Conservation (phyloP, 2,113 vertebrate genomes). For the Pterocles gutturalis region DNA sequence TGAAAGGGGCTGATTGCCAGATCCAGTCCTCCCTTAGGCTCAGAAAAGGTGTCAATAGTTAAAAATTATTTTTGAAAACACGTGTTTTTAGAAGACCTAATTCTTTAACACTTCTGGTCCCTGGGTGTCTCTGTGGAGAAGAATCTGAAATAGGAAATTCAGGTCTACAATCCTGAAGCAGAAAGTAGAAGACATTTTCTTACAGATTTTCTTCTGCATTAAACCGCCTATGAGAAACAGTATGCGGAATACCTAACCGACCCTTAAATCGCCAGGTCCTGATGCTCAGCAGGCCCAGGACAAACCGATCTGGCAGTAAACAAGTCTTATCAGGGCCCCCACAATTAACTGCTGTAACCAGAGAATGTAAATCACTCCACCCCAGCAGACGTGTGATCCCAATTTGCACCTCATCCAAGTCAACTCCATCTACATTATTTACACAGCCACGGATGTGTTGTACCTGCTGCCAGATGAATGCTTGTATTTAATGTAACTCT, state of each 20-base stretch:
- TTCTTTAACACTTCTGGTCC: background rate
- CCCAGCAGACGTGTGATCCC: constrained; percentile 73
- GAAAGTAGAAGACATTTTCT: background rate
- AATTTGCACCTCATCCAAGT: constrained; percentile 88
- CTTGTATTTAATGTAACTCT: background rate
- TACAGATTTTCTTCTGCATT: background rate
- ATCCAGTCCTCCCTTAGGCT: background rate
- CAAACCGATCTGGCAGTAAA: constrained; percentile 56
- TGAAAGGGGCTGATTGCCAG: background rate
- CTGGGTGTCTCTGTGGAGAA: rapidly evolving
- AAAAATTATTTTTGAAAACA: background rate
- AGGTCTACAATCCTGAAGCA: background rate
- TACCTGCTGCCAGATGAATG: constrained; percentile 55
- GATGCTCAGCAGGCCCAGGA: constrained; percentile 34
- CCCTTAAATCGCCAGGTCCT: background rate
- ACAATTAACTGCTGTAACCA: constrained; percentile 72
- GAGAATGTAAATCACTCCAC: constrained; percentile 81
- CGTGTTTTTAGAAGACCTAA: rapidly evolving
- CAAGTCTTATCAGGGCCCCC: constrained; percentile 67
- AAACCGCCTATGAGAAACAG: background rate
- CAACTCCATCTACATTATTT: constrained; percentile 82
- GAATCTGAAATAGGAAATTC: background rate
- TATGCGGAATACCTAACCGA: background rate
- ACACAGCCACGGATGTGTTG: constrained; percentile 81
- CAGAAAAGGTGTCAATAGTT: background rate